Evolutionary conservation across 2,888 invertebrate species (phyloP), one percentile per base, ranked within the genome.

Genomic region (Trilocha varians): DNA sequence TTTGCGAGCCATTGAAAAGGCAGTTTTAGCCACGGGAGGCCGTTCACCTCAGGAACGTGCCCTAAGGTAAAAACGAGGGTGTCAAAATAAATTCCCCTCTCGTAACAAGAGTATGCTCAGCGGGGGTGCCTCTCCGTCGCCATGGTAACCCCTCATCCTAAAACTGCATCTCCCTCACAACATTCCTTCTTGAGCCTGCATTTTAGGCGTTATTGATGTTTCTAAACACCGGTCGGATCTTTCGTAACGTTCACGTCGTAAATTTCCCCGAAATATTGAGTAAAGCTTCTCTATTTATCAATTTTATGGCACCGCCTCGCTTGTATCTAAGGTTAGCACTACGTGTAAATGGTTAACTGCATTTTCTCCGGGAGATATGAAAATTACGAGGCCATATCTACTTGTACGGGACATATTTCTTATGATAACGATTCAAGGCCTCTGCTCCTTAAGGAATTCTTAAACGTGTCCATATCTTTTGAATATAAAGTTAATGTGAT

Each of bases 31-130:
- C 48, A 48, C 54, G 57, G 61, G 64, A 62, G 83, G 78, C 72
- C 78, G 58, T 85, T 84, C 79, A 84, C 83, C 84, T 82, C 71
- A 66, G 72, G 68, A 74, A 76, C 70, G 68, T 71, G 67, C 71
- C 79, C 75, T 71, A 65, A 74, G 70, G 73, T 72, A 67, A 74
- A 62, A 70, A 68, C 57, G 66, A 65, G 77, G 76, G 76, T 67
- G 74, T 66, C 70, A 62, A 76, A 80, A 80, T 79, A 80, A 68
- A 73, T 73, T 64, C 48, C 68, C 72, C 75, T 70, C 77, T 66
- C 65, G 65, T 64, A 57, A 55, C 60, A 62, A 63, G 59, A 65
- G 65, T 66, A 70, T 70, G 72, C 78, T 75, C 75, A 64, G 59
- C 62, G 51, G 46, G 61, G 65, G 60, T 61, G 75, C 74, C 75